Evolutionary conservation across 1,140 invertebrate genomes (phyloP).

Genomic region (Triops cancriformis): DNA sequence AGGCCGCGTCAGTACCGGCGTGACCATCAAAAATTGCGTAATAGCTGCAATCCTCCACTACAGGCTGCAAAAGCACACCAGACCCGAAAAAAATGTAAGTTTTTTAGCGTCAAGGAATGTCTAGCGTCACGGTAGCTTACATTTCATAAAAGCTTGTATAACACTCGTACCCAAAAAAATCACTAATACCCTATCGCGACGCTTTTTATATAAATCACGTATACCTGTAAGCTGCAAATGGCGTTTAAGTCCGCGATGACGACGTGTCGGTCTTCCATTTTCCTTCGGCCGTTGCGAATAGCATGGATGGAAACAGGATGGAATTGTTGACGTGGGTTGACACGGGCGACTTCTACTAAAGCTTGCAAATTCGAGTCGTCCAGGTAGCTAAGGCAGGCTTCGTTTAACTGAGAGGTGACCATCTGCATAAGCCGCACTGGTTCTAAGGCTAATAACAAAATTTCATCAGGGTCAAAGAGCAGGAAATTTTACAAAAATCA

Average conservation of each 20-base stretch:
- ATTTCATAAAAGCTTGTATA: neutral
- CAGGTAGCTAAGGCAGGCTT: constrained; percentile 55
- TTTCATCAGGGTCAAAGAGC: too few relatives aligned
- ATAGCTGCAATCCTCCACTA: constrained; percentile 50
- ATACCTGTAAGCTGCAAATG: constrained; percentile 54
- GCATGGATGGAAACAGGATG: constrained; percentile 47
- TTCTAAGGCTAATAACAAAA: constrained; percentile 51
- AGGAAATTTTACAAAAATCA: too few relatives aligned
- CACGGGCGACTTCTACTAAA: constrained; percentile 25
- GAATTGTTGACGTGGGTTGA: constrained; percentile 45
- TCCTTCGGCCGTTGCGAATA: constrained; percentile 67
- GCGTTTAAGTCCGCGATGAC: constrained; percentile 50
- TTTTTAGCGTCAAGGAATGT: neutral
- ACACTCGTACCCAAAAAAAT: neutral
- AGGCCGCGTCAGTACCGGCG: constrained; percentile 79
- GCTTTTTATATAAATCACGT: constrained; percentile 18
- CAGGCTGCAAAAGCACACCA: neutral
- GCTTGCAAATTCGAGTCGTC: constrained; percentile 44
- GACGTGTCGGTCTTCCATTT: constrained; percentile 79
- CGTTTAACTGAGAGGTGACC: constrained; percentile 58
- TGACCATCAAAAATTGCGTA: constrained; percentile 96
- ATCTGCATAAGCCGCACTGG: constrained; percentile 61
- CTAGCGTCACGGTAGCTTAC: neutral
- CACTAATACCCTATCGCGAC: neutral
- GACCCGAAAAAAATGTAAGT: constrained; percentile 20